Base-by-base conservation (phyloP, 2,113 vertebrate species). In the Thalassarche chlororhynchos region DNA sequence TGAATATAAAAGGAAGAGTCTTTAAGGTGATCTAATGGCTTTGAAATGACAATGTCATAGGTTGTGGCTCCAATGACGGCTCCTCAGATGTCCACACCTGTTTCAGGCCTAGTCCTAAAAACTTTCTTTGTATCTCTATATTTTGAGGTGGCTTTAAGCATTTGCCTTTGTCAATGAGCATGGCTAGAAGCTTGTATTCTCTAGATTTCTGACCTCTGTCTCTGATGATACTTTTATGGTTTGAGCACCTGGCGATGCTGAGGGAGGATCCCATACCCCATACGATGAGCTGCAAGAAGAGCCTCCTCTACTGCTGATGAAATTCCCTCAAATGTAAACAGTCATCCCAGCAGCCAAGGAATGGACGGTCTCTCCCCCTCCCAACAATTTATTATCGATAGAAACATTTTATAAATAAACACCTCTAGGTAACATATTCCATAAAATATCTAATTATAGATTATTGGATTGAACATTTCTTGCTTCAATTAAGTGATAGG, bases 381-480 rank as follows among this genome's bases (percentile, higher is more conserved):
- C 81, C 71, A 77, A 36, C 75, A 62, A 49, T 44, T 96, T 93
- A 17, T 36, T 96, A 96, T 97, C 32, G 96, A 96, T 96, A 84
- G 84, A 91, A 96, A 83, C 94, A 81, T 96, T 96, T 95, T 83
- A 96, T 96, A 97, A 97, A 95, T 91, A 97, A 97, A 97, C 96
- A 96, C 94, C 78, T 96, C 94, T 93, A 85, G 93, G 93, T 97
- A 96, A 66, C 87, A 93, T 90, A 93, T 94, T 95, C 93, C 95
- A 97, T 97, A 95, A 97, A 97, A 96, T 93, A 96, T 85, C 93
- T 97, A 97, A 97, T 97, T 97, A 96, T 96, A 91, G 96, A 96
- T 97, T 97, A 97, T 97, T 96, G 97, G 95, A 97, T 96, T 97
- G 96, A 85, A 93, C 93, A 94, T 96, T 94, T 97, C 97, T 97